Evolutionary conservation across 1,140 invertebrate genomes (phyloP).

Genomic region (Lasioglossum baleicum): DNA sequence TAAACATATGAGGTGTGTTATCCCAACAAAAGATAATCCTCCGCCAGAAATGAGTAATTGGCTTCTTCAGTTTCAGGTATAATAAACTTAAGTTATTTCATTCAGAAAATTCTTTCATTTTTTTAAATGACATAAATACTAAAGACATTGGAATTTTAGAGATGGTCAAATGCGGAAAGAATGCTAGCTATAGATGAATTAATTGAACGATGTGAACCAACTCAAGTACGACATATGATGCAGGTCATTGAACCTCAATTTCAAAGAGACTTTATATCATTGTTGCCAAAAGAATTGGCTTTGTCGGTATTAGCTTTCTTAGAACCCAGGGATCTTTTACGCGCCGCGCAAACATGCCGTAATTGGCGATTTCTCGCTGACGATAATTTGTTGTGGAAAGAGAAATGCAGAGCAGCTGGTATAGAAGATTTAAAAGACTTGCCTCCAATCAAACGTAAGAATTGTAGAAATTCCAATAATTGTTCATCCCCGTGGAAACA

Average conservation of each 20-base stretch:
- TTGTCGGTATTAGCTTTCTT: slow-evolving; percentile 96
- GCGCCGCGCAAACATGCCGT: slow-evolving; percentile 97
- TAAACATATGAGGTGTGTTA: slow-evolving; percentile 81
- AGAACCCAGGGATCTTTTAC: slow-evolving; percentile 93
- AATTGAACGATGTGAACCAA: slow-evolving; percentile 93
- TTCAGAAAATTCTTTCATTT: too few relatives aligned
- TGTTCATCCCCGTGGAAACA: slow-evolving; percentile 87
- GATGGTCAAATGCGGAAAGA: slow-evolving; percentile 94
- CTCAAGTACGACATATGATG: slow-evolving; percentile 97
- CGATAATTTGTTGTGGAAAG: slow-evolving; percentile 98
- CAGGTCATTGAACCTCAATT: slow-evolving; percentile 98
- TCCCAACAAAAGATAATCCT: slow-evolving; percentile 90
- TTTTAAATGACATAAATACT: background rate
- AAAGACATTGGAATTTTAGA: slow-evolving; percentile 81
- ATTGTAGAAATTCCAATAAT: slow-evolving; percentile 72
- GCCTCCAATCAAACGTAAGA: slow-evolving; percentile 73
- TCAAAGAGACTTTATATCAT: slow-evolving; percentile 97
- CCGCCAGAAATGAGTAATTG: slow-evolving; percentile 89
- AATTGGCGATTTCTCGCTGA: slow-evolving; percentile 97
- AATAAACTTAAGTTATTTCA: slow-evolving; percentile 5
- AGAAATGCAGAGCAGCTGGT: slow-evolving; percentile 94
- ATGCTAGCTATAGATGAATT: slow-evolving; percentile 93
- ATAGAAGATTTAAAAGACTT: slow-evolving; percentile 82
- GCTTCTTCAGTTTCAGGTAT: slow-evolving; percentile 88
- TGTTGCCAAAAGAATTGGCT: slow-evolving; percentile 96